Evolutionary conservation across 1,140 invertebrate genomes (phyloP), one percentile per base, ranked within the genome.

Genomic region (Diorhabda elongata): DNA sequence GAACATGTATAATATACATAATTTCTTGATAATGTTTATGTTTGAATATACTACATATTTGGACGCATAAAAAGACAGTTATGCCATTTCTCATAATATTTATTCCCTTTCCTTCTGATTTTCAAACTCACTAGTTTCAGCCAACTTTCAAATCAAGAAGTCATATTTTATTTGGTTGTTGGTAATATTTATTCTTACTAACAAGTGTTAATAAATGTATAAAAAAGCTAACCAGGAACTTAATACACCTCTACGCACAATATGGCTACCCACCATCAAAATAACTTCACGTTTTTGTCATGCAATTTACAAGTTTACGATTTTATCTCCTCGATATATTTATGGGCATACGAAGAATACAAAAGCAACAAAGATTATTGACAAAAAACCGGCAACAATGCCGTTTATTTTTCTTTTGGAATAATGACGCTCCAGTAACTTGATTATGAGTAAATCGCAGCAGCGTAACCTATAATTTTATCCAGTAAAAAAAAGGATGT

Each of bases 291-390:
- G 59, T 61, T 42, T 42, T 61, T 42, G 59, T 61, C 59, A 43
- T 61, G 59, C 59, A 61, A 61, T 61, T 61, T 61, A 61, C 59
- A 61, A 61, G 59, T 61, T 61, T 42, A 61, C 59, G 59, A 61
- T 61, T 41, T 61, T 61, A 61, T 61, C 59, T 61, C 59, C 59
- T 61, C 59, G 59, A 61, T 61, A 42, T 61, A 61, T 61, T 61
- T 61, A 61, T 61, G 59, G 59, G n/a, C 11, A 42, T 61, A 61
- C 59, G 42, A 41, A 42, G 41, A 61, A 61, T 61, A 61, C 41
- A 43, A 43, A 61, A 61, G 8, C 26, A 61, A 42, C 26, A 42
- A 61, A 42, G 26, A 43, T 43, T 42, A 8, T 26, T 41, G 59
- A 61, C 26, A 61, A 61, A 61, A 61, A 8, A 41, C 59, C 42